A percentile compares a stretch with the other conserved stretches of the same genome.
Conservation (phyloP, 2,888 invertebrate species). For the Lasioglossum lativentre region DNA sequence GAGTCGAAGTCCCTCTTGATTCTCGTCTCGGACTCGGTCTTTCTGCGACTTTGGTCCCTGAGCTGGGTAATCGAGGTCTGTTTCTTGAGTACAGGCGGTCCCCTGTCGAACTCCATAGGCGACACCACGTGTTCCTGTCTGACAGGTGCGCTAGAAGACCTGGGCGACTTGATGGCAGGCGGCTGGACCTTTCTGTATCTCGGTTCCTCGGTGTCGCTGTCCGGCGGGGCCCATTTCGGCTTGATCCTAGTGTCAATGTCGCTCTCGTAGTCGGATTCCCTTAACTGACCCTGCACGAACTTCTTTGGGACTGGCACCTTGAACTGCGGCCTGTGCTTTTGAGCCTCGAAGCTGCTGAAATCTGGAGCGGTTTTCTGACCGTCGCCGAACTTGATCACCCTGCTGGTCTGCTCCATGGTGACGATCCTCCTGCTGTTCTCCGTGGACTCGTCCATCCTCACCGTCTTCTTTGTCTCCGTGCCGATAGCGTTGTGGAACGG, state of each 20-base stretch:
- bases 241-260: conserved; percentile 88
- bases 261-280: conserved; percentile 90
- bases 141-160: conserved; percentile 79
- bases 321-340: conserved; percentile 67
- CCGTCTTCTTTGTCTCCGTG: conserved; percentile 89
- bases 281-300: conserved; percentile 88
- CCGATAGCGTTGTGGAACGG: conserved; percentile 88
- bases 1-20: conserved; percentile 31
- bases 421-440: conserved; percentile 88
- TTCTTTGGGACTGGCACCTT: conserved; percentile 87
- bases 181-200: conserved; percentile 88
- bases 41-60: conserved; percentile 70
- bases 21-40: conserved; percentile 45
- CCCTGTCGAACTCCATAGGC: conserved; percentile 88
- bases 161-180: conserved; percentile 83
- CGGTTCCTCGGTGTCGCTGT: conserved; percentile 86
- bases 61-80: conserved; percentile 70
- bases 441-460: conserved; percentile 90
- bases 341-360: conserved; percentile 47
- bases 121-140: conserved; percentile 85
- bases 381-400: conserved; percentile 89
- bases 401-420: conserved; percentile 89
- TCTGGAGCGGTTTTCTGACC: conserved; percentile 62
- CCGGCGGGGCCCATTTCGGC: conserved; percentile 88
- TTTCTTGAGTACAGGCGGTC: conserved; percentile 85